phyloP scores from a whole-genome alignment of 1,140 invertebrate genomes.

The Aplysia californica region DNA sequence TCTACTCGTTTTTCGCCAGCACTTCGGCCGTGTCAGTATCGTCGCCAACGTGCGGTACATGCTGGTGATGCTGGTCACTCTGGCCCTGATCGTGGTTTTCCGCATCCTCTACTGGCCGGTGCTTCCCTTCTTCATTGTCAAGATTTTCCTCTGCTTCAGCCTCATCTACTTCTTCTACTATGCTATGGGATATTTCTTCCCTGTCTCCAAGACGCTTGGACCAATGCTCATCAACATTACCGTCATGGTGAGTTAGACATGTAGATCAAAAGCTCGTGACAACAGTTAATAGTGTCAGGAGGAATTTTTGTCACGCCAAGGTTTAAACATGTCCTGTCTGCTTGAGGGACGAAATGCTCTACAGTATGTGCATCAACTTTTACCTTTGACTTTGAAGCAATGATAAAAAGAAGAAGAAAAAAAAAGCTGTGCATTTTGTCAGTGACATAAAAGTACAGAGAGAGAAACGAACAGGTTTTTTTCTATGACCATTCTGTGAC shows the following conservation, averaged over 20 bases:
- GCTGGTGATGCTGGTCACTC: constrained; percentile 51
- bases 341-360: no score
- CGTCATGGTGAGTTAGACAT: constrained; percentile 68
- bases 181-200: constrained; percentile 65
- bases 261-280: no score
- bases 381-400: no score
- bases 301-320: no score
- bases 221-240: constrained; percentile 67
- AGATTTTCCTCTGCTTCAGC: constrained; percentile 56
- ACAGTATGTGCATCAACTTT: no score
- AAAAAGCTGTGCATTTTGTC: no score
- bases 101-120: constrained; percentile 52
- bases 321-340: no score
- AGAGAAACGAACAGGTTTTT: no score
- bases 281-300: no score
- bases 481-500: no score
- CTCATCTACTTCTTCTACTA: constrained; percentile 69
- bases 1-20: constrained; percentile 4
- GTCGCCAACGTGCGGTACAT: constrained; percentile 35
- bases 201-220: constrained; percentile 68
- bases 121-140: constrained; percentile 48
- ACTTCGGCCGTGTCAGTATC: not conserved
- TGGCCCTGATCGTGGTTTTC: constrained; percentile 35
- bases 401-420: no score
- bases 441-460: no score